Base-by-base conservation (phyloP, 2,888 invertebrate genomes). In the Zootermopsis nevadensis region DNA sequence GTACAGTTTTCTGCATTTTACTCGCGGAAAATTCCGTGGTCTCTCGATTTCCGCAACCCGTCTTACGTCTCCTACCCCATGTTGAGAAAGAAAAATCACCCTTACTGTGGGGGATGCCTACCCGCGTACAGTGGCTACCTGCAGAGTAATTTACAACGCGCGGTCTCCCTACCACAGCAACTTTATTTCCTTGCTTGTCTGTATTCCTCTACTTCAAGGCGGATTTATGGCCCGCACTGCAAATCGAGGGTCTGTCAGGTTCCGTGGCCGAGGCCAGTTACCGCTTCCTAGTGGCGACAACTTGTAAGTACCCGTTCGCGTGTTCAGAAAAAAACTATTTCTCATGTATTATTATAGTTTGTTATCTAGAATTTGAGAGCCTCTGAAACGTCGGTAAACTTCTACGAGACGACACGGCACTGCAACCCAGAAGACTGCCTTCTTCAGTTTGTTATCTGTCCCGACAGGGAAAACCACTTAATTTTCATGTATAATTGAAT, bases 111-210 rank as follows among this genome's bases (percentile, higher is more conserved):
- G 10, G 60, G n/a, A 4, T 60, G n/a, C 60, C n/a, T 60, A n/a
- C 27, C 69, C 31, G 15, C 22, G 33, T 33, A 69, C 31, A 10
- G 19, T 30, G 31, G 69, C 33, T 33, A 69, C 69, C 27, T 33
- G 69, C 22, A 2, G 0, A 7, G 69, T 69, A 69, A 69, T 69
- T 69, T 33, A 69, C 69, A 69, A 33, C 69, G 15, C 19, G 22
- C 30, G 7, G 30, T 69, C 69, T 33, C 27, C 69, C 31, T 3
- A 10, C 33, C 22, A 22, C 69, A 12, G 22, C 69, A 22, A 33
- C 69, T 69, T 33, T 69, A 69, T 69, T 69, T 69, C 69, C 69
- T 69, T 33, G 69, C 30, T 33, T 69, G 33, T 69, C 69, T n/a
- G 69, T 69, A 33, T 69, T 33, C 69, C 31, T 69, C 69, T 19